Evolutionary conservation across 2,888 invertebrate species (phyloP), one percentile per base, ranked within the genome.

Genomic region (Caenorhabditis sp.): DNA sequence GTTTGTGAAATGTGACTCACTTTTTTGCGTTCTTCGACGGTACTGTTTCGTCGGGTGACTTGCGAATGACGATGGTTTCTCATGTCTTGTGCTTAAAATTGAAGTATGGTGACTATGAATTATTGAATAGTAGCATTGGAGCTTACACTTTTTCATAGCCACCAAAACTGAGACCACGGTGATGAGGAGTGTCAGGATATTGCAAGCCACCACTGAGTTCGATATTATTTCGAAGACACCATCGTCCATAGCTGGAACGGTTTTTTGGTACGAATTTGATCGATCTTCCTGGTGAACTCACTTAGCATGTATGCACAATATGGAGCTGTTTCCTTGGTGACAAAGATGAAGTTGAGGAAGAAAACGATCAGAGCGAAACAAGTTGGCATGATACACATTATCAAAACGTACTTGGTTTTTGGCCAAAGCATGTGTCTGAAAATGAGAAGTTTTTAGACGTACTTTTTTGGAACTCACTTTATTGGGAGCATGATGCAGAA

Each of bases 391-490:
- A 79, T 79, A 51, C 79, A 79, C 79, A 79, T 79, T 8, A 79
- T 63, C 31, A 70, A 35, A 22, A 79, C 56, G 54, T 79, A 79
- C 24, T 58, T 79, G 7, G 70, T 79, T 35, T 79, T 79, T 0
- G 79, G 79, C 79, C 79, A 79, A 7, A 79, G 44, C 79, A 79
- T 70, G 28, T 79, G 79, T 79, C 79, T 79, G 56, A 7, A 63
- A 54, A 26, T 7, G 28, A 47, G 0, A 31, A 16, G 22, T 0
- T 14, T 19, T 10, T 6, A 10, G 38, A 12, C 26, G 1, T 12
- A 26, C 4, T 26, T 54, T 54, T 54, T 12, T 7, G 31, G 16
- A 35, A 49, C 79, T 64, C 26, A 79, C 79, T 79, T 79, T 14
- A 79, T 70, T 1, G 79, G 79, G 4, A 79, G 26, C 56, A 79